These are phyloP conservation scores for Mercenaria mercenaria DNA, from an alignment of 1,140 invertebrate species.

Conservation along the genomic window DNA sequence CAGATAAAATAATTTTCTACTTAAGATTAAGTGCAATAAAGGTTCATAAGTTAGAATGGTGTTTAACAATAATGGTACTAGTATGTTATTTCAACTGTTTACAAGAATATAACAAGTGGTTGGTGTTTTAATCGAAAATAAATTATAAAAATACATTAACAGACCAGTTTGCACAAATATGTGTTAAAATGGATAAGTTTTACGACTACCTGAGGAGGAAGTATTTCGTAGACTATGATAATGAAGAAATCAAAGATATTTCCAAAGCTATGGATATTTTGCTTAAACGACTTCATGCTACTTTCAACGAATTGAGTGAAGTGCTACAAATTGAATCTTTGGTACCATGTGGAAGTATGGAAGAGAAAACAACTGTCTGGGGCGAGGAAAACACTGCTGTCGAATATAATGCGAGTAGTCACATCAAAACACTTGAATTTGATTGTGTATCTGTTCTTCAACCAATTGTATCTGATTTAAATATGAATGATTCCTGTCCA, in stretches of 20 bases:
- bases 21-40: no score
- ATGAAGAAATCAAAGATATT: conserved; percentile 28
- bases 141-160: no score
- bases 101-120: no score
- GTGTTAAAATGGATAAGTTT: conserved; percentile 15
- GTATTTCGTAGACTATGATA: neutral
- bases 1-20: no score
- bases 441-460: conserved; percentile 3
- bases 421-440: neutral
- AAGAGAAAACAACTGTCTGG: neutral
- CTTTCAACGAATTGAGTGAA: neutral
- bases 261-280: neutral
- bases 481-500: neutral
- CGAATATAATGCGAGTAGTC: neutral
- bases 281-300: neutral
- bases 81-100: no score
- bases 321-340: neutral
- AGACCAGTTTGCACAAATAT: no score
- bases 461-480: neutral
- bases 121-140: no score
- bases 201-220: neutral
- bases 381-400: conserved; percentile 5
- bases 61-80: no score
- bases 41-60: no score
- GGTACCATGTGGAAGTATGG: conserved; percentile 8